A percentile compares a stretch with the other conserved stretches of the same genome.
phyloP scores from a whole-genome alignment of 2,113 vertebrate genomes.

The Coregonus clupeaformis region DNA sequence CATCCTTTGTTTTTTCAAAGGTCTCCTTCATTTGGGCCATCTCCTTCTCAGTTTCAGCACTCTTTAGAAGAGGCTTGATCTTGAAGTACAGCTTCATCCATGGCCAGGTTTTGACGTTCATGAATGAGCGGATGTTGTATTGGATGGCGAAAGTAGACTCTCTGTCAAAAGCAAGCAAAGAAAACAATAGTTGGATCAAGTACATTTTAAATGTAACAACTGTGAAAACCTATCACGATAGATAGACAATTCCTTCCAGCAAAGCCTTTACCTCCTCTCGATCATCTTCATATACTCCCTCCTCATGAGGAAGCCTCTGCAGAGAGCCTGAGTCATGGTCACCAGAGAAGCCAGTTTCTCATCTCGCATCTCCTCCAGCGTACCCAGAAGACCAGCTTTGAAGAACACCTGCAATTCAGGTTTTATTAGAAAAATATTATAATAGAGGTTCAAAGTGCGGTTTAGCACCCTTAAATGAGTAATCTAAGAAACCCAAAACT shows the following conservation, averaged over 20 bases:
- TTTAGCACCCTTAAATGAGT: no score
- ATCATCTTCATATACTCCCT: background rate
- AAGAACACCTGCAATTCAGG: constrained; percentile 80
- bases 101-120: constrained; percentile 68
- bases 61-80: constrained; percentile 56
- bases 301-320: background rate
- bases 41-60: constrained; percentile 68
- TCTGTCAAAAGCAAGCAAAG: no score
- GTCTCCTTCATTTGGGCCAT: constrained; percentile 65
- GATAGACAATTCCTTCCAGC: no score
- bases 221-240: no score
- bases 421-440: no score
- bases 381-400: constrained; percentile 84
- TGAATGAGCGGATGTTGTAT: constrained; percentile 80
- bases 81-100: constrained; percentile 51
- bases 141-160: constrained; percentile 61
- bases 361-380: no score
- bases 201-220: no score
- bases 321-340: background rate
- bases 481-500: no score
- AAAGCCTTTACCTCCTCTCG: no score
- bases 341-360: constrained; percentile 18
- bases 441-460: no score
- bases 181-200: no score
- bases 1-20: no score